Evolutionary conservation across 2,113 vertebrate species (phyloP), one percentile per base, ranked within the genome.

Genomic region (Anthoscopus minutus): DNA sequence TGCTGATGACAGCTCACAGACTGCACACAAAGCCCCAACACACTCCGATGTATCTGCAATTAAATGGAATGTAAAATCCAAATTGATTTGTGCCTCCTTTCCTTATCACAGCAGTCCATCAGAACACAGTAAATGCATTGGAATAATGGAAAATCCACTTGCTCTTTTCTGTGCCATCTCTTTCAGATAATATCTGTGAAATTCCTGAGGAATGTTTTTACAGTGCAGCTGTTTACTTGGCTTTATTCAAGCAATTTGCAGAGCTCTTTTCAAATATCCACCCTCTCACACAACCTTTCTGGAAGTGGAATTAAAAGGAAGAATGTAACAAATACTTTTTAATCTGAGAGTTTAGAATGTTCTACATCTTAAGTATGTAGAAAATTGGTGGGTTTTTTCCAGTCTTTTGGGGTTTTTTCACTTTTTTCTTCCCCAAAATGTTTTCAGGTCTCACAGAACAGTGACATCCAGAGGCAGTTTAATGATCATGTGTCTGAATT

Each of bases 1-100:
- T 81, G 66, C 88, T 65, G 73, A 38, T 86, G 64, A 25, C 30
- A 93, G 60, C 57, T 80, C 91, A 42, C 42, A 45, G 71, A 44
- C 45, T 61, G 74, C 64, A 38, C n/a, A 72, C 80, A 56, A 64
- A 92, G 30, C 35, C 65, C 92, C 72, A 45, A 16, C 84, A 81
- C 76, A 33, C 47, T 23, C 7, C 2, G 0, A 72, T 1, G 6
- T 65, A 21, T 18, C 10, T 33, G 21, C 80, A 93, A 86, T 97
- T 96, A 92, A 86, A 91, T 89, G 91, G 82, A 81, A 94, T 91
- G 81, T 93, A 92, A 95, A 94, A 92, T 86, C 78, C 44, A 81
- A 67, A 94, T 88, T 94, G 95, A 96, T 94, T 92, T 86, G 57
- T 93, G 74, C 89, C 51, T 92, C 66, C 85, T 87, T 81, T 70